Evolutionary conservation across 2,888 invertebrate genomes (phyloP).

Genomic region (Frankliniella intonsa): DNA sequence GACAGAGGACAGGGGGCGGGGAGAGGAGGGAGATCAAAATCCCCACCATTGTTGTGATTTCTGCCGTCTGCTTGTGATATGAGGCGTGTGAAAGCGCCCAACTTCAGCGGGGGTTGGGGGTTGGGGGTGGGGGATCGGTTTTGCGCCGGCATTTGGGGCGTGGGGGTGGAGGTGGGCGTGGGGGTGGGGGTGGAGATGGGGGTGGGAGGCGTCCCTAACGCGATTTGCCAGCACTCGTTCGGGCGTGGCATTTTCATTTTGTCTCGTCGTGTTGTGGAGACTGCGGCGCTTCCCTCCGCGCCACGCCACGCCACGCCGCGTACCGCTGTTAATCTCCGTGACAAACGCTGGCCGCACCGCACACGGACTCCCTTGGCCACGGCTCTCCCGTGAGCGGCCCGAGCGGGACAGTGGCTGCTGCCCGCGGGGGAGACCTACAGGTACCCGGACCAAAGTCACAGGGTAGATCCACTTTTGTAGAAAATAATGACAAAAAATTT

Average conservation of each 20-base stretch:
- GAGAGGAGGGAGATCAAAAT: too few relatives aligned
- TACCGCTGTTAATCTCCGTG: not conserved
- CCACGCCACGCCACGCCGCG: too few relatives aligned
- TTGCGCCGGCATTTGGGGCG: not conserved
- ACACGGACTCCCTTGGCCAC: not conserved
- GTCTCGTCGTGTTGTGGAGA: not conserved
- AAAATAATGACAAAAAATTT: too few relatives aligned
- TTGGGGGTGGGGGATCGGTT: not conserved
- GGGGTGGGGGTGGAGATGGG: not conserved
- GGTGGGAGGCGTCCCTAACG: not conserved
- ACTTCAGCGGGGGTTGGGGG: not conserved
- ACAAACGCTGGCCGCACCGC: not conserved
- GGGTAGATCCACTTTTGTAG: too few relatives aligned
- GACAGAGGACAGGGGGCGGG: too few relatives aligned
- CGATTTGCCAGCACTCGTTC: slow-evolving; percentile 16
- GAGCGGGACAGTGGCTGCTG: not conserved
- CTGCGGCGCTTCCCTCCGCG: not conserved
- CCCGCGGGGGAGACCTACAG: too few relatives aligned
- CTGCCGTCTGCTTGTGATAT: slow-evolving; percentile 21
- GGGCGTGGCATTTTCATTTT: slow-evolving; percentile 24
- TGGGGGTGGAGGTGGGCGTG: not conserved
- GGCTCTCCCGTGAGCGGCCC: not conserved
- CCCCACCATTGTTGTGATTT: not conserved
- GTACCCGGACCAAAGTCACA: too few relatives aligned
- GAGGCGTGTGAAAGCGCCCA: slow-evolving; percentile 11